Percentiles rank a stretch among this genome's conserved stretches.
phyloP scores from a whole-genome alignment of 1,140 invertebrate species.

The Copidosoma floridanum region DNA sequence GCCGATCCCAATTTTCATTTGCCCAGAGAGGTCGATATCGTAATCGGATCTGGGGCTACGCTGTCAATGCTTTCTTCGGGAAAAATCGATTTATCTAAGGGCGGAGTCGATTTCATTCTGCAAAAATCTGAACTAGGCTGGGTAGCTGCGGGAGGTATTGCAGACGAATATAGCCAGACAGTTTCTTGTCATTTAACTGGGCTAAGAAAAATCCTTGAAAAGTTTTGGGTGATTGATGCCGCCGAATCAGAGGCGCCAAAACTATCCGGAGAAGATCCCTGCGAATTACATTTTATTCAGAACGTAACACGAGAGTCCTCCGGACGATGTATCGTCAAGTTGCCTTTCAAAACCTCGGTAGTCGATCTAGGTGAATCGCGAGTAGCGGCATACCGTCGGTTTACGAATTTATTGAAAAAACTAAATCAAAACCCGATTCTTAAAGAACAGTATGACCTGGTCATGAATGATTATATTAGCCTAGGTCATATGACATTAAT shows the following conservation, averaged over 20 bases:
- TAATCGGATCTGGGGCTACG: conserved; percentile 18
- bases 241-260: background rate
- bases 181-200: background rate
- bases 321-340: conserved; percentile 40
- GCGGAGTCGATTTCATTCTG: background rate
- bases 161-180: background rate
- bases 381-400: conserved; percentile 16
- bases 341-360: conserved; percentile 34
- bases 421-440: conserved; percentile 27
- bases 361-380: conserved; percentile 21
- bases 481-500: conserved; percentile 42
- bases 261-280: background rate
- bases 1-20: conserved; percentile 24
- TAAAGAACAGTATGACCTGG: conserved; percentile 34
- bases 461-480: conserved; percentile 43
- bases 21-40: conserved; percentile 5
- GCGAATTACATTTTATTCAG: background rate
- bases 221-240: background rate
- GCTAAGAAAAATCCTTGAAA: background rate
- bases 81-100: background rate
- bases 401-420: conserved; percentile 26
- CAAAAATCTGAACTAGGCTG: conserved; percentile 14
- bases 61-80: conserved; percentile 15
- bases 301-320: background rate
- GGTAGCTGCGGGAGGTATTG: conserved; percentile 4